A percentile compares a stretch with the other conserved stretches of the same genome.
Evolutionary conservation across 2,797 vertebrate species (phyloP).

Genomic region (Eidolon dupreanum): DNA sequence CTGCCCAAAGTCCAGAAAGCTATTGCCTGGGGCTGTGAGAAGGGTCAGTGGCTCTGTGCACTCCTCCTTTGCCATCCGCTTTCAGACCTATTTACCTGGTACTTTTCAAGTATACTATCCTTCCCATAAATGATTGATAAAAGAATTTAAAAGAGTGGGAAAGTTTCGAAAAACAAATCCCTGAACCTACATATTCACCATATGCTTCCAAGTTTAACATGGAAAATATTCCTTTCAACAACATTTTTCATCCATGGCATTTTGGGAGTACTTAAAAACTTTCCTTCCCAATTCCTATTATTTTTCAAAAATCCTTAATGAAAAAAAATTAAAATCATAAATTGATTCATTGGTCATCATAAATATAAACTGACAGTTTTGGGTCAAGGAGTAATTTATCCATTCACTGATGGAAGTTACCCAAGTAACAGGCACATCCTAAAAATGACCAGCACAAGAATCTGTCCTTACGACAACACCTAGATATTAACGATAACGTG

Average conservation of each 20-base stretch:
- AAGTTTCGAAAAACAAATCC: conserved; percentile 37
- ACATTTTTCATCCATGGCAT: neutral
- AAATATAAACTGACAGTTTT: conserved; percentile 32
- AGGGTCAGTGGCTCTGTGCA: neutral
- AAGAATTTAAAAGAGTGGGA: neutral
- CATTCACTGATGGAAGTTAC: conserved; percentile 2
- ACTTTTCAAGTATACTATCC: conserved; percentile 30
- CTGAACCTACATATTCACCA: neutral
- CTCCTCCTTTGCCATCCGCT: neutral
- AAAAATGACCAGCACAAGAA: neutral
- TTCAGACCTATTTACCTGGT: neutral
- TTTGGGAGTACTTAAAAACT: neutral
- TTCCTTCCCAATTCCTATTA: neutral
- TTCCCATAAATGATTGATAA: conserved; percentile 39
- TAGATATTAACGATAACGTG: neutral
- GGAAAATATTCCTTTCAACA: neutral
- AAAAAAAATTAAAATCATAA: neutral
- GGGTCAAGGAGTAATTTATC: neutral
- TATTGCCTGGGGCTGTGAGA: neutral
- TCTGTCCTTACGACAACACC: neutral
- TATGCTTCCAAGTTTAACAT: neutral
- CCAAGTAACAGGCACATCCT: conserved; percentile 2
- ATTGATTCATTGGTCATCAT: conserved; percentile 52
- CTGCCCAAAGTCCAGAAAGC: neutral
- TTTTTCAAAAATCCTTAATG: neutral